Conservation (phyloP, 2,797 vertebrate genomes). For the Gymnopithys bicolor region DNA sequence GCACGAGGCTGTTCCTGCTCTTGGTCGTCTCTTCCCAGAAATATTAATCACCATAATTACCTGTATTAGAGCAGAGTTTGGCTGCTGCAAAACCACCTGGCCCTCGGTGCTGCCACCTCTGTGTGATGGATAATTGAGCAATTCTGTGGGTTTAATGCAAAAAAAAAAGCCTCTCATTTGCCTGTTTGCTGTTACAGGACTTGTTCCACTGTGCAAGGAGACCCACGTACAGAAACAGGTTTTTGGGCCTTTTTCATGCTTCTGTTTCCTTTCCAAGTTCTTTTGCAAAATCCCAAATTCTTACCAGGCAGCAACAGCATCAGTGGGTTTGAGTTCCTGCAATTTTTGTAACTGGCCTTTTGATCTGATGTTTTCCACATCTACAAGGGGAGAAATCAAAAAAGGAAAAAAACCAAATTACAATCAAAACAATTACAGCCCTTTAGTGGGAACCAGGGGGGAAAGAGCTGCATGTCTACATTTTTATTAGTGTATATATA, state of each 20-base stretch:
- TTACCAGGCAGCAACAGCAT: not conserved
- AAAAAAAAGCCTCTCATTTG: not conserved
- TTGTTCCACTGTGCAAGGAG: not conserved
- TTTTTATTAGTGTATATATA: not conserved
- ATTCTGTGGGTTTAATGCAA: not conserved
- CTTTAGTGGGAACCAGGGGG: not conserved
- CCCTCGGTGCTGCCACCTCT: not conserved
- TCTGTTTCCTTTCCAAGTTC: not conserved
- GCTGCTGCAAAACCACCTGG: not conserved
- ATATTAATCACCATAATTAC: not conserved
- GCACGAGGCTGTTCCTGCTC: not conserved
- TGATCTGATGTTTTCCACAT: not conserved
- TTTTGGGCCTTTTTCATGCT: not conserved
- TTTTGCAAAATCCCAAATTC: not conserved
- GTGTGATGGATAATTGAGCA: not conserved
- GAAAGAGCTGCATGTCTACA: not conserved
- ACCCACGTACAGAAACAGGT: not conserved
- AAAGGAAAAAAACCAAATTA: not conserved
- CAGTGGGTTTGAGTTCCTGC: not conserved
- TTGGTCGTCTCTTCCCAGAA: not conserved
- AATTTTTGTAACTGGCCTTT: not conserved
- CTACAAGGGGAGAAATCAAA: not conserved
- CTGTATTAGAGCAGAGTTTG: not conserved
- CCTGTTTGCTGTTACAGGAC: not conserved
- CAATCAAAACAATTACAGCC: not conserved